A percentile compares a stretch with the other conserved stretches of the same genome.
These are phyloP conservation scores for Rhinolophus sinicus DNA, from an alignment of 2,113 vertebrate genomes.

Conservation along the genomic window DNA sequence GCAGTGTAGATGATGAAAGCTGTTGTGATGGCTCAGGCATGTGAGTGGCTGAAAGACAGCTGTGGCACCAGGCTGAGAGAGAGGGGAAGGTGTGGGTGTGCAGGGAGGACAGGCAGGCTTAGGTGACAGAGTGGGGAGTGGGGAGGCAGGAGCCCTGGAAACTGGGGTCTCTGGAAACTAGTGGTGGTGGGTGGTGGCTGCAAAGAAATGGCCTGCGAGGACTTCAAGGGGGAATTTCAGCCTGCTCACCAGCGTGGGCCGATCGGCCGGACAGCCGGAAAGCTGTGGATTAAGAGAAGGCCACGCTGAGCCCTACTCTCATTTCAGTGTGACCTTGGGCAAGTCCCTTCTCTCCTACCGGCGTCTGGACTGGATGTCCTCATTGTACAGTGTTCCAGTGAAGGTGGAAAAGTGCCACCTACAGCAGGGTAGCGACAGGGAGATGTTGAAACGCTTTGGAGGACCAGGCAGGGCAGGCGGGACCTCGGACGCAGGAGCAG, in stretches of 20 bases:
- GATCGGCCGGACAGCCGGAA: rapidly evolving
- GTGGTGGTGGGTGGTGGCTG: background rate
- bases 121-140: background rate
- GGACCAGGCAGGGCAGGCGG: background rate
- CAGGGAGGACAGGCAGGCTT: background rate
- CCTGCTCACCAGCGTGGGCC: background rate
- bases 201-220: background rate
- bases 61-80: background rate
- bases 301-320: background rate
- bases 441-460: rapidly evolving
- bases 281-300: background rate
- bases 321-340: background rate
- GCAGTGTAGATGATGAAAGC: background rate
- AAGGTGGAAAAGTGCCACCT: background rate
- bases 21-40: background rate
- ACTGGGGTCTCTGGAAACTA: background rate
- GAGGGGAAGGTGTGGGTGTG: background rate
- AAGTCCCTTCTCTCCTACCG: background rate
- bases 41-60: background rate
- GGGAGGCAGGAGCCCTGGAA: background rate
- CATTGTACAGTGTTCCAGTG: rapidly evolving
- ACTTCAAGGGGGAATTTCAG: background rate
- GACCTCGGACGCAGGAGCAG: background rate
- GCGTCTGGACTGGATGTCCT: background rate
- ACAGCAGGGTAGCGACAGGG: background rate